Conservation (phyloP, 1,140 invertebrate species). For the Cotesia typhae region DNA sequence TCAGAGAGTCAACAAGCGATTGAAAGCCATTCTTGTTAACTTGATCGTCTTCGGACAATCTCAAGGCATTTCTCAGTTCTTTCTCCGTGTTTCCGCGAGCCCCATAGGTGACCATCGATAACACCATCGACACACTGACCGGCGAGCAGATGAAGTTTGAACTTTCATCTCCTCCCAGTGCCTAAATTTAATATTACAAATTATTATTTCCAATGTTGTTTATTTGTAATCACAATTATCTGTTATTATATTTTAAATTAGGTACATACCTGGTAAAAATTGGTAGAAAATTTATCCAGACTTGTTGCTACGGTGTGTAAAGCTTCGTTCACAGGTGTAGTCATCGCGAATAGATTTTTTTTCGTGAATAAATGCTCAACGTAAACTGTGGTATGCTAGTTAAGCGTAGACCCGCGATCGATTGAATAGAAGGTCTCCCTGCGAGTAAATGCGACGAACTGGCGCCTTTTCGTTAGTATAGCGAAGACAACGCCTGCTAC, state of each 20-base stretch:
- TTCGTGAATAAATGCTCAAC: not conserved
- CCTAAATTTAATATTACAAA: slow-evolving; percentile 34
- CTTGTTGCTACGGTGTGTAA: not conserved
- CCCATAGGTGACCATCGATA: slow-evolving; percentile 24
- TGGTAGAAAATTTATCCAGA: not conserved
- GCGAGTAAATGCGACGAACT: too few relatives aligned
- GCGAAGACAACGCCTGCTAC: too few relatives aligned
- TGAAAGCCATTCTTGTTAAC: slow-evolving; percentile 7
- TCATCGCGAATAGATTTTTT: too few relatives aligned
- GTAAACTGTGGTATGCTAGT: not conserved
- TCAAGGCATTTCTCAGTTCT: not conserved
- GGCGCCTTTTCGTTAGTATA: too few relatives aligned
- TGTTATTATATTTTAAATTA: too few relatives aligned
- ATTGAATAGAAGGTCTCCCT: too few relatives aligned
- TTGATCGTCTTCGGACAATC: slow-evolving; percentile 11
- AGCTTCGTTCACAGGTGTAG: not conserved
- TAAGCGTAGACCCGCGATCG: not conserved
- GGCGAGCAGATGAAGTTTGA: slow-evolving; percentile 70
- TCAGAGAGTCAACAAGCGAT: slow-evolving; percentile 16
- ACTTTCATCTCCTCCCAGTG: slow-evolving; percentile 31
- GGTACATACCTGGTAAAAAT: too few relatives aligned
- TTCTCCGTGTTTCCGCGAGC: slow-evolving; percentile 22
- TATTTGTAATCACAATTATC: not conserved
- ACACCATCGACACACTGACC: slow-evolving; percentile 24
- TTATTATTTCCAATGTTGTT: not conserved